Conservation (phyloP, 2,797 vertebrate species). For the Nyctalus aviator region DNA sequence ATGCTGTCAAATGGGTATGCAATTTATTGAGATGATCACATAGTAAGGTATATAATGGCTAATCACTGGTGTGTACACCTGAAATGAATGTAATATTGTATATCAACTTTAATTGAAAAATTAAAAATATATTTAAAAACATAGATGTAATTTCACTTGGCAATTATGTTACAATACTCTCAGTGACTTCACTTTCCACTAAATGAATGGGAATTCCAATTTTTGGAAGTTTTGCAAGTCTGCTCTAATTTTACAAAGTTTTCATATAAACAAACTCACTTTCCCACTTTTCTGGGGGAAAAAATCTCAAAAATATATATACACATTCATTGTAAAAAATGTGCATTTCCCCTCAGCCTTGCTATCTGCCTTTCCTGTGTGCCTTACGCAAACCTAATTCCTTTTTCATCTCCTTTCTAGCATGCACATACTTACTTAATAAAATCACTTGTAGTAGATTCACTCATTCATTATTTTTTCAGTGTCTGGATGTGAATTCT, state of each 20-base stretch:
- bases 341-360: background rate
- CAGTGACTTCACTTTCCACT: background rate
- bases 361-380: background rate
- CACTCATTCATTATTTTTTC: slow-evolving; percentile 17
- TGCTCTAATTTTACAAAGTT: background rate
- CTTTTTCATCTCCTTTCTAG: background rate
- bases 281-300: background rate
- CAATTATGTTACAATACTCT: background rate
- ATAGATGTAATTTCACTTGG: slow-evolving; percentile 1
- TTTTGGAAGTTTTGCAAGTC: background rate
- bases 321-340: background rate
- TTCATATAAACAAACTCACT: background rate
- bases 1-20: background rate
- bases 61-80: background rate
- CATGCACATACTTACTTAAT: background rate
- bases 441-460: background rate
- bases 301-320: background rate
- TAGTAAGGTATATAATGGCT: background rate
- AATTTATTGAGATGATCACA: background rate
- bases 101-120: background rate
- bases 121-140: background rate
- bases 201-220: background rate
- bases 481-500: background rate
- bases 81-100: background rate
- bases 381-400: background rate